Evolutionary conservation across 1,140 invertebrate species (phyloP).

Genomic region (Leptonema lineaticorne): DNA sequence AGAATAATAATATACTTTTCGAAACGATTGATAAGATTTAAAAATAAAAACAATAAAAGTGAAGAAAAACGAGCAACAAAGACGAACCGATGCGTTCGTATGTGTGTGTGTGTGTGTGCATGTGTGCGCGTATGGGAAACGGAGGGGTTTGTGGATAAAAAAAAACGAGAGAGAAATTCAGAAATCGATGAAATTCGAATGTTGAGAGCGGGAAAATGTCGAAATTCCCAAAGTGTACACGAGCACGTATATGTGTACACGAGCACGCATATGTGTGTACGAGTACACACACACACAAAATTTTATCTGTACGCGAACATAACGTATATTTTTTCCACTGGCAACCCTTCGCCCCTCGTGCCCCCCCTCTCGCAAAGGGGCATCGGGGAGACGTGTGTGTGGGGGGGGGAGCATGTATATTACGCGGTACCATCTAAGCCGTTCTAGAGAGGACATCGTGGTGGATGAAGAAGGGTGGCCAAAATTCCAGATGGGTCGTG

Average conservation of each 20-base stretch:
- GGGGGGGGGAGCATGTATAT: conserved; percentile 21
- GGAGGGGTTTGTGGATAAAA: too few relatives aligned
- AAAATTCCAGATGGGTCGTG: neutral
- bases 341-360: neutral
- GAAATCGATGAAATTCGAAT: too few relatives aligned
- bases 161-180: too few relatives aligned
- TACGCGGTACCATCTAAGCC: conserved; percentile 30
- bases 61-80: too few relatives aligned
- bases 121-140: too few relatives aligned
- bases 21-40: too few relatives aligned
- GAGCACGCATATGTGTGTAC: neutral
- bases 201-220: too few relatives aligned
- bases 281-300: neutral
- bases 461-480: neutral
- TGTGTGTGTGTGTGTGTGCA: too few relatives aligned
- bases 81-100: too few relatives aligned
- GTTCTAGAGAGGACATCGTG: conserved; percentile 31
- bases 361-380: neutral
- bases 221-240: neutral
- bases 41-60: too few relatives aligned
- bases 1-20: too few relatives aligned
- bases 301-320: neutral
- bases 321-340: conserved; percentile 1
- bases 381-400: conserved; percentile 14
- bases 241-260: neutral